A percentile compares a stretch with the other conserved stretches of the same genome.
phyloP scores from a whole-genome alignment of 1,140 invertebrate species.

The Hermatobates lingyangjiaoensis region DNA sequence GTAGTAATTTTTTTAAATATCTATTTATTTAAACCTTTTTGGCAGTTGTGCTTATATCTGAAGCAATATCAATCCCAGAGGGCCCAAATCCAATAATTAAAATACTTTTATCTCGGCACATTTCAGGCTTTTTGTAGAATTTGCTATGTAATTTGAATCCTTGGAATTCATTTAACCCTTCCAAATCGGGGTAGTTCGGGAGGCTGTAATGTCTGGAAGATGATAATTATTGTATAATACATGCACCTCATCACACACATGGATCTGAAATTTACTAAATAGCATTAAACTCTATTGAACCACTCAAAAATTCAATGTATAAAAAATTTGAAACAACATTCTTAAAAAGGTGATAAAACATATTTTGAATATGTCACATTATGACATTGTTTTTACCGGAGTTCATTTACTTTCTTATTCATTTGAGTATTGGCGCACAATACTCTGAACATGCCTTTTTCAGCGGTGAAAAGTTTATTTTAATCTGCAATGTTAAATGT shows the following conservation, averaged over 20 bases:
- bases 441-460: no score
- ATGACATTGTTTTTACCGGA: neutral
- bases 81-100: slow-evolving; percentile 43
- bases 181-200: slow-evolving; percentile 36
- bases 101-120: slow-evolving; percentile 33
- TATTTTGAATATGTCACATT: neutral
- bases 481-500: no score
- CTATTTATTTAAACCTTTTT: slow-evolving; percentile 22
- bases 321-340: neutral
- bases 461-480: no score
- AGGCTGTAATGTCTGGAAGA: slow-evolving; percentile 36
- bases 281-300: neutral
- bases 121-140: slow-evolving; percentile 37
- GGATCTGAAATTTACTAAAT: neutral
- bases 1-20: neutral
- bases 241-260: neutral
- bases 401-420: no score
- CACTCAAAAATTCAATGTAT: neutral
- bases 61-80: slow-evolving; percentile 46
- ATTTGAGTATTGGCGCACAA: no score
- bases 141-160: slow-evolving; percentile 46
- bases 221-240: neutral
- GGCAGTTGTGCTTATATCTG: slow-evolving; percentile 30
- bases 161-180: slow-evolving; percentile 33
- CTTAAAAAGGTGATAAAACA: neutral